Base-by-base conservation (phyloP, 1,140 invertebrate genomes). In the Cydia fagiglandana region DNA sequence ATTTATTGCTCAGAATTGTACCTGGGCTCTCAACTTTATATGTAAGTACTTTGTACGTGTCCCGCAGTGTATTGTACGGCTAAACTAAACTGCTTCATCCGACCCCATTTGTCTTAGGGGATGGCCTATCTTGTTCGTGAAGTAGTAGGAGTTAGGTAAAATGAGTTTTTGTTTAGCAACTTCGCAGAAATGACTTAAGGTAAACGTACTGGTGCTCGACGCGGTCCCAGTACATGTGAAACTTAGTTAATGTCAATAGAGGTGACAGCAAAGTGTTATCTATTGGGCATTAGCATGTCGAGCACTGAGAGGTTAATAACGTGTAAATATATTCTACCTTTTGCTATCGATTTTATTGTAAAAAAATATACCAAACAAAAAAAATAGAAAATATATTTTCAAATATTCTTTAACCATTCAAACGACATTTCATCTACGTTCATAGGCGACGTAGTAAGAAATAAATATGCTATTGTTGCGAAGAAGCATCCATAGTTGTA, bases 81-180 rank as follows among this genome's bases (percentile, higher is more conserved):
- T 70, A 9, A 70, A 41, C 66, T 70, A 41, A 70, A 70, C 34
- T 17, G 66, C 66, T 24, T 70, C 15, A 45, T 45, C 66, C 34
- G 30, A 41, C n/a, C 66, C 66, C 38, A 70, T 70, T 70, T 70
- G 38, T 70, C 66, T 70, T 70, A n/a, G 2, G 34, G 66, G 66
- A 70, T 45, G 66, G 28, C 20, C 34, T 41, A 45, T 70, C 38
- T 70, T 70, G 30, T 70, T 17, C 66, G 66, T 70, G 34, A 7
- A 34, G 66, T 70, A 41, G 6, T 70, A 70, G 66, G 20, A 70
- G 66, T 70, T 70, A 45, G n/a, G 30, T n/a, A 70, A 70, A 70
- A 70, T 41, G n/a, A 15, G 17, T 70, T 61, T 70, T 70, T 70
- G 66, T 70, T 70, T 41, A 70, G 66, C n/a, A 70, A 70, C 66